Conservation (phyloP, 2,113 vertebrate genomes). For the Notothenia rossii region DNA sequence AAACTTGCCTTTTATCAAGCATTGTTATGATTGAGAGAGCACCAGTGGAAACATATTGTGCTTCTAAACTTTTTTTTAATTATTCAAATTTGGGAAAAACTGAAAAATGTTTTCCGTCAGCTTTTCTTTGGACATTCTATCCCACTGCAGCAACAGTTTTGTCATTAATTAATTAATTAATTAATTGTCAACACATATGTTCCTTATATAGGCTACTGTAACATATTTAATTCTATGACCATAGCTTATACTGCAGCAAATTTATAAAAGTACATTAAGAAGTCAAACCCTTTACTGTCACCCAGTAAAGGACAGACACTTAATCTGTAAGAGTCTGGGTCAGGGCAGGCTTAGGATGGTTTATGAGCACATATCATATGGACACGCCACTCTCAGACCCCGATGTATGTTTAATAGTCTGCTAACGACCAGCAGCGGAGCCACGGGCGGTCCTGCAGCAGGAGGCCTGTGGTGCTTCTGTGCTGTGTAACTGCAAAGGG, state of each 20-base stretch:
- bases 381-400: background rate
- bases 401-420: conserved; percentile 15
- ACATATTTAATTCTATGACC: background rate
- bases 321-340: conserved; percentile 32
- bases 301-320: conserved; percentile 15
- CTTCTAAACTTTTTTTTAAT: too few relatives aligned
- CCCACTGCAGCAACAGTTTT: background rate
- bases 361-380: conserved; percentile 15
- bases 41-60: too few relatives aligned
- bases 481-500: background rate
- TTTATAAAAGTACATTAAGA: conserved; percentile 16
- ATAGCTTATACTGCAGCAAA: background rate
- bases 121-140: too few relatives aligned
- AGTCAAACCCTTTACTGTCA: conserved; percentile 22
- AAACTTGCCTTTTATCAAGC: too few relatives aligned
- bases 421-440: conserved; percentile 21
- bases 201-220: background rate
- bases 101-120: too few relatives aligned
- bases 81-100: too few relatives aligned
- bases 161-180: background rate
- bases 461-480: conserved; percentile 4
- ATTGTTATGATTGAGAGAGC: too few relatives aligned
- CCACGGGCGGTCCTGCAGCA: conserved; percentile 4
- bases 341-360: background rate
- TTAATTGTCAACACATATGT: background rate